phyloP scores from a whole-genome alignment of 2,113 vertebrate genomes.

The Odontesthes bonariensis region DNA sequence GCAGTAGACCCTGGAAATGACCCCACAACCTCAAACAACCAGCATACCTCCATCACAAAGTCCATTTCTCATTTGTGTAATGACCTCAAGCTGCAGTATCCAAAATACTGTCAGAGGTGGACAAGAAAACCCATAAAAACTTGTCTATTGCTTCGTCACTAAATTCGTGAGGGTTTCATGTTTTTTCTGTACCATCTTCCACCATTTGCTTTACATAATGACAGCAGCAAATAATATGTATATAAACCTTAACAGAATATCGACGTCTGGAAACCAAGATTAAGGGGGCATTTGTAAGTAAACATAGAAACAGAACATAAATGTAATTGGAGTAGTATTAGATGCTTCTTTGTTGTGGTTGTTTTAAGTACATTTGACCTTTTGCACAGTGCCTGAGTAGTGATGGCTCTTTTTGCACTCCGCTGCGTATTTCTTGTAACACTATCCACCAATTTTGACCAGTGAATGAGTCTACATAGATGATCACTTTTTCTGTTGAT shows the following conservation, averaged over 20 bases:
- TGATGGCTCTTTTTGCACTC: conserved; percentile 41
- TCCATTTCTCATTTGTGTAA: neutral
- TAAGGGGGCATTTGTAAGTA: neutral
- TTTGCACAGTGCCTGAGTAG: conserved; percentile 43
- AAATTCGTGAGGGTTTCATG: neutral
- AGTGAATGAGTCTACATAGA: neutral
- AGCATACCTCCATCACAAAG: conserved; percentile 29
- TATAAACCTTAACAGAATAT: neutral
- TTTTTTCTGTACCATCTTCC: too few species aligned
- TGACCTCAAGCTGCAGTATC: neutral
- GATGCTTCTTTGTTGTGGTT: neutral
- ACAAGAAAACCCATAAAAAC: neutral
- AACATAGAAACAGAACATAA: neutral
- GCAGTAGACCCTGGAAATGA: conserved; percentile 91
- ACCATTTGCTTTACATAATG: too few species aligned
- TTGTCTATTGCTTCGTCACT: neutral
- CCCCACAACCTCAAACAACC: neutral
- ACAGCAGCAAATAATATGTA: too few species aligned
- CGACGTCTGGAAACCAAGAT: neutral
- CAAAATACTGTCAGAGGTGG: neutral
- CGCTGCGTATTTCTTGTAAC: neutral
- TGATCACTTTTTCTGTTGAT: neutral
- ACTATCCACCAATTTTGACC: neutral
- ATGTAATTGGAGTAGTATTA: neutral
- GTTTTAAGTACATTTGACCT: conserved; percentile 11